A percentile compares a stretch with the other conserved stretches of the same genome.
Evolutionary conservation across 2,113 vertebrate genomes (phyloP).

Genomic region (Oryzias curvinotus): DNA sequence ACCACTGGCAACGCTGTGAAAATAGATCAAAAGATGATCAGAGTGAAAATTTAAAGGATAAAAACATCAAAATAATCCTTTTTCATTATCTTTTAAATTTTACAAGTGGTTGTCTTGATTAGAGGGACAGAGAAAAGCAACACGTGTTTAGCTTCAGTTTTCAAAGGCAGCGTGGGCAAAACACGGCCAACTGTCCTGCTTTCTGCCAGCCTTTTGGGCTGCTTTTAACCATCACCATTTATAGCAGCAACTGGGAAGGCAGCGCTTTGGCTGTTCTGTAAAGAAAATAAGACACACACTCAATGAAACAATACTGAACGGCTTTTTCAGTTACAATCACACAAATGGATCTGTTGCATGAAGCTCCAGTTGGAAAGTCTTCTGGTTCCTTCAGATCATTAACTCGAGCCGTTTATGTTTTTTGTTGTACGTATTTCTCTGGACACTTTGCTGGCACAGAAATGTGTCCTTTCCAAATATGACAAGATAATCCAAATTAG

Average conservation of each 20-base stretch:
- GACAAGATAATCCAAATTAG: slow-evolving; percentile 42
- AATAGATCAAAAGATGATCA: too few species aligned
- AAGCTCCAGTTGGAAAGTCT: slow-evolving; percentile 35
- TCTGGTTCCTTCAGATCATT: slow-evolving; percentile 41
- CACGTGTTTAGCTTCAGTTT: slow-evolving; percentile 14
- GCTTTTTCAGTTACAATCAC: slow-evolving; percentile 43
- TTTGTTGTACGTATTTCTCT: slow-evolving; percentile 17
- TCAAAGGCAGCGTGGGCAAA: not conserved
- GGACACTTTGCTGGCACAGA: slow-evolving; percentile 21
- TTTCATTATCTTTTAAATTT: too few species aligned
- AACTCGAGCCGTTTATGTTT: slow-evolving; percentile 25
- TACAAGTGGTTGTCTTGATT: too few species aligned
- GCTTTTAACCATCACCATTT: slow-evolving; percentile 24
- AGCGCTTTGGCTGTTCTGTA: slow-evolving; percentile 24
- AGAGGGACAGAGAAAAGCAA: too few species aligned
- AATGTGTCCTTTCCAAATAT: slow-evolving; percentile 39
- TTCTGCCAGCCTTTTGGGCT: slow-evolving; percentile 24
- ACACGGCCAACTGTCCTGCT: not conserved
- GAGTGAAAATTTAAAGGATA: too few species aligned
- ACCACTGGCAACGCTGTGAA: too few species aligned
- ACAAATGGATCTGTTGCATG: slow-evolving; percentile 26
- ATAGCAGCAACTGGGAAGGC: slow-evolving; percentile 17
- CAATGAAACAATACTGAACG: slow-evolving; percentile 21
- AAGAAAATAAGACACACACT: not conserved
- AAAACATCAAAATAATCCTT: too few species aligned